Percentiles rank a stretch among this genome's conserved stretches.
Evolutionary conservation across 2,888 invertebrate genomes (phyloP).

Genomic region (Serrognathus titanus): DNA sequence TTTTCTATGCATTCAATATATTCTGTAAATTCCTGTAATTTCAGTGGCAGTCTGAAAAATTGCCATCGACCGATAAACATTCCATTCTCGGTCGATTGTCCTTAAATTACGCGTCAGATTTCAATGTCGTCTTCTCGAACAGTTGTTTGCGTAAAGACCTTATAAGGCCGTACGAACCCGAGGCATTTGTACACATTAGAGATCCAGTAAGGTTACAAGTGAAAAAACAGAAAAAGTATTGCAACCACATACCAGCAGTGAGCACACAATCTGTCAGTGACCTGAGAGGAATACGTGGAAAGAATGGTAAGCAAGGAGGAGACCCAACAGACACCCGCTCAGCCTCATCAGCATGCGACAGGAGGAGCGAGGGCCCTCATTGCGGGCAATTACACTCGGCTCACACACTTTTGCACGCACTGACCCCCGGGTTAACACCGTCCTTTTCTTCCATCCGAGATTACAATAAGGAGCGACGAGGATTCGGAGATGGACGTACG

Average conservation of each 20-base stretch:
- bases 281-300: constrained; percentile 39
- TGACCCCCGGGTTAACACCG: constrained; percentile 1
- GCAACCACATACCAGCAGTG: constrained; percentile 37
- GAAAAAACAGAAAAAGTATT: constrained; percentile 11
- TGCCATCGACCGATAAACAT: too few relatives aligned
- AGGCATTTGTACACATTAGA: constrained; percentile 12
- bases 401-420: constrained; percentile 12
- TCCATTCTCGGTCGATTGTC: too few relatives aligned
- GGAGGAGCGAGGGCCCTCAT: constrained; percentile 15
- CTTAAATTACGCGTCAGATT: too few relatives aligned
- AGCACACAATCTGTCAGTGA: constrained; percentile 43
- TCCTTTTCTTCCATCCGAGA: constrained; percentile 1
- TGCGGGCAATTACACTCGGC: constrained; percentile 21
- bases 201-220: constrained; percentile 10
- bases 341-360: constrained; percentile 24
- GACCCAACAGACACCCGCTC: constrained; percentile 22
- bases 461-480: neutral
- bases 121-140: neutral
- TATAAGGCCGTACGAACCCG: constrained; percentile 6
- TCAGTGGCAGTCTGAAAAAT: too few relatives aligned
- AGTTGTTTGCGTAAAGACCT: constrained; percentile 4
- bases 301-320: constrained; percentile 27
- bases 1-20: too few relatives aligned
- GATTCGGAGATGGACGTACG: constrained; percentile 1
- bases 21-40: too few relatives aligned